Evolutionary conservation across 1,140 invertebrate species (phyloP).

Genomic region (Potamilus streckersoni): DNA sequence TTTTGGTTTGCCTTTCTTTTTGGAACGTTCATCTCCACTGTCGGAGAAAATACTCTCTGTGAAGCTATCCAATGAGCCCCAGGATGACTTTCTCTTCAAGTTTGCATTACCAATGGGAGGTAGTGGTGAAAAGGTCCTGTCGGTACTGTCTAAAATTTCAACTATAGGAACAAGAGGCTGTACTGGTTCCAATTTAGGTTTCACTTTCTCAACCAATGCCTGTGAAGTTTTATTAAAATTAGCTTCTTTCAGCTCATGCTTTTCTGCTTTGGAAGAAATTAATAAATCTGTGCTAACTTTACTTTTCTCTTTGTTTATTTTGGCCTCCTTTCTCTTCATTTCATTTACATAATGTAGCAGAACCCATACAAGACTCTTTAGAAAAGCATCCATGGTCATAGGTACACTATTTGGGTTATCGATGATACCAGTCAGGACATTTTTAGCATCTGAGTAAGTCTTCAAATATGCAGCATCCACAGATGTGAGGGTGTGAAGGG

Average conservation of each 20-base stretch:
- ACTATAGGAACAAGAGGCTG: constrained; percentile 4
- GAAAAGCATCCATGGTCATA: constrained; percentile 63
- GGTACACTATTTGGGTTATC: constrained; percentile 67
- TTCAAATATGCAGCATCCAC: constrained; percentile 56
- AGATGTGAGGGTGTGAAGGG: constrained; percentile 62
- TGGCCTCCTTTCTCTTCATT: constrained; percentile 45
- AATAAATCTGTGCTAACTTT: constrained; percentile 19
- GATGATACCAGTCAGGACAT: constrained; percentile 70
- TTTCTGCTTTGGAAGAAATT: constrained; percentile 22
- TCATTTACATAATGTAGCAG: constrained; percentile 65
- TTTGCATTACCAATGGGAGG: constrained; percentile 6
- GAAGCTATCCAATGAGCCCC: constrained; percentile 53
- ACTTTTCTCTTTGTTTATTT: constrained; percentile 26
- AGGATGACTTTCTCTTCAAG: constrained; percentile 42
- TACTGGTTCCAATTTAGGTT: constrained; percentile 8
- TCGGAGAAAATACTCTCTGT: constrained; percentile 63
- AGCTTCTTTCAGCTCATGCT: constrained; percentile 27
- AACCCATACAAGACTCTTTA: constrained; percentile 68
- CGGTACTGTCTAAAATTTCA: constrained; percentile 5
- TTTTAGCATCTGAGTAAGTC: constrained; percentile 70
- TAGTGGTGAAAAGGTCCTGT: constrained; percentile 29
- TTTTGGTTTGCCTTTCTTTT: constrained; percentile 32
- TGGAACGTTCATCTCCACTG: constrained; percentile 44
- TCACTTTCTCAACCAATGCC: neutral
- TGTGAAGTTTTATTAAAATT: constrained; percentile 13